These are phyloP conservation scores for Himalopsyche anomala DNA, from an alignment of 2,888 invertebrate species.

Conservation along the genomic window DNA sequence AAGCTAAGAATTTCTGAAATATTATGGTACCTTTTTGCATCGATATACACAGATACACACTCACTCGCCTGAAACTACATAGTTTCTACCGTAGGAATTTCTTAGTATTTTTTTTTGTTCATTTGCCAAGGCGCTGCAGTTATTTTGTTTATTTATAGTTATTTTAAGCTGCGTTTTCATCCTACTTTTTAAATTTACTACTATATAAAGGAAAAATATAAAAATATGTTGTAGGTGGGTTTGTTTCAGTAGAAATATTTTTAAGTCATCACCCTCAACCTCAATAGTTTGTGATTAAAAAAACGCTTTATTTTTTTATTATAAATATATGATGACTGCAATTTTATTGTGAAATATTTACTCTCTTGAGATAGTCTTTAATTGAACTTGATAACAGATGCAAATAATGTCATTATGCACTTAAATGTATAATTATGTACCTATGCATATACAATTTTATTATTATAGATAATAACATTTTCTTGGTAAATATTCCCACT, in stretches of 20 bases:
- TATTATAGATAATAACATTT: no score
- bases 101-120: no score
- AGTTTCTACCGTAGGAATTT: no score
- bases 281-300: neutral
- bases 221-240: neutral
- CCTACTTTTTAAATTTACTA: neutral
- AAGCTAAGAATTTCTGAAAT: no score
- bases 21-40: no score
- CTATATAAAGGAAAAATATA: neutral
- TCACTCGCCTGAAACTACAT: no score
- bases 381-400: neutral
- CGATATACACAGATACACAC: no score
- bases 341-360: slow-evolving; percentile 4
- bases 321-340: neutral
- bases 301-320: neutral
- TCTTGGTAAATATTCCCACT: no score
- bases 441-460: no score
- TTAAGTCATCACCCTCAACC: neutral
- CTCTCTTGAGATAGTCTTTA: neutral
- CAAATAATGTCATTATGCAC: neutral
- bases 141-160: no score
- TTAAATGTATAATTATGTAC: neutral
- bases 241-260: neutral
- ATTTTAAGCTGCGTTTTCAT: no score
- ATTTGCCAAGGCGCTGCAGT: no score